A percentile compares a stretch with the other conserved stretches of the same genome.
Conservation (phyloP, 2,113 vertebrate species). For the Brevimyrus niger region DNA sequence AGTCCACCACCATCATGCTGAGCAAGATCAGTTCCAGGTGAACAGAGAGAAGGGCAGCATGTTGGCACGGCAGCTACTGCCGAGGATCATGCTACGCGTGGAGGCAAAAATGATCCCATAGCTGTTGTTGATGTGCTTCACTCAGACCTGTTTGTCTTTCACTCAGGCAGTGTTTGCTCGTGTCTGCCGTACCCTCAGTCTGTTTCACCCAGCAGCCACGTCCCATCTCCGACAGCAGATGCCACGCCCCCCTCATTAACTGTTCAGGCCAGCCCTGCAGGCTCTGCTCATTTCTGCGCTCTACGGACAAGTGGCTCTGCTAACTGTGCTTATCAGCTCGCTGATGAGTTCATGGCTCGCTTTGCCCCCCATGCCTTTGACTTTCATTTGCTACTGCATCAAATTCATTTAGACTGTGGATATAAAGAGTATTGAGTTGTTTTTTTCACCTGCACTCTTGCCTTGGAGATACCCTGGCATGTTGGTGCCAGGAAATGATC, state of each 20-base stretch:
- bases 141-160: neutral
- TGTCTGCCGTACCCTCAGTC: neutral
- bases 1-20: constrained; percentile 62
- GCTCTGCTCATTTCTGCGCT: neutral
- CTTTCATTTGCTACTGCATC: constrained; percentile 38
- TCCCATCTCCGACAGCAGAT: neutral
- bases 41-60: constrained; percentile 63
- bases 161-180: neutral
- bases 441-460: constrained; percentile 28
- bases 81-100: constrained; percentile 57
- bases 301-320: neutral
- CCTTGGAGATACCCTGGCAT: neutral
- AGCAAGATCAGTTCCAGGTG: constrained; percentile 59
- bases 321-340: neutral
- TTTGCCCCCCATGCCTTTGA: constrained; percentile 44
- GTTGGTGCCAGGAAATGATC: neutral
- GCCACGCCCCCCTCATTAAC: neutral
- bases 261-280: neutral
- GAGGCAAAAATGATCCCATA: constrained; percentile 60
- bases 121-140: constrained; percentile 32
- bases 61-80: constrained; percentile 59
- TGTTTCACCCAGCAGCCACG: neutral
- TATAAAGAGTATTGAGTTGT: neutral
- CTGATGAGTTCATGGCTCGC: constrained; percentile 6
- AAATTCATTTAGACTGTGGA: neutral